Conservation (phyloP, 1,140 invertebrate species). For the Drosophila hydei region DNA sequence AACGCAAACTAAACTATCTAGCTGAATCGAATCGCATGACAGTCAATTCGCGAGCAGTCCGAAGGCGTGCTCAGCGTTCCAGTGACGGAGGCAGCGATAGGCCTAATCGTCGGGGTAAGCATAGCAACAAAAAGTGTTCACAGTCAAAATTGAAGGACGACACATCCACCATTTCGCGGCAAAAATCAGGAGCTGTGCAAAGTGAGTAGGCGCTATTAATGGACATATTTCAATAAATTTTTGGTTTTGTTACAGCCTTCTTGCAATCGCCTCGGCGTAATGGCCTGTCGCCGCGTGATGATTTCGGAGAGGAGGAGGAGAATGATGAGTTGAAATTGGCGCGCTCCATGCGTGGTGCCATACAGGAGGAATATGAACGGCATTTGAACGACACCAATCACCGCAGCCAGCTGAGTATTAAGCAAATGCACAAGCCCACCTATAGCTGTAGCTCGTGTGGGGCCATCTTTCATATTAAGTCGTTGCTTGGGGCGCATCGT, state of each 20-base stretch:
- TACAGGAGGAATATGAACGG: conserved; percentile 24
- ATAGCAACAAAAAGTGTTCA: neutral
- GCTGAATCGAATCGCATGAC: conserved; percentile 33
- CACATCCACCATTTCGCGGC: neutral
- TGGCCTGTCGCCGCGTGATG: conserved; percentile 51
- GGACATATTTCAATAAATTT: no score
- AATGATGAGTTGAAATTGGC: conserved; percentile 11
- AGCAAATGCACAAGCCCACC: conserved; percentile 22
- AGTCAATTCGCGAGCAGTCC: neutral
- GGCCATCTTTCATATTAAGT: conserved; percentile 59
- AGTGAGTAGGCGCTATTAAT: no score
- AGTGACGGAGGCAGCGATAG: conserved; percentile 10
- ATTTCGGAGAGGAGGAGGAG: conserved; percentile 38
- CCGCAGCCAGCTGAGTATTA: conserved; percentile 14
- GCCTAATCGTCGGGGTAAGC: conserved; percentile 18
- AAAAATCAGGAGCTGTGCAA: conserved; percentile 1
- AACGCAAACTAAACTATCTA: conserved; percentile 47
- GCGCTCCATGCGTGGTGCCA: conserved; percentile 10
- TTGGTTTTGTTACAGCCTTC: neutral
- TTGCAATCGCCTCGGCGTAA: conserved; percentile 61
- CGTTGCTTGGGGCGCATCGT: conserved; percentile 61
- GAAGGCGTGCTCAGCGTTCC: conserved; percentile 7
- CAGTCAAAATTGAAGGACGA: conserved; percentile 10
- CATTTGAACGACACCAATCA: neutral
- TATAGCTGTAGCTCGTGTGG: conserved; percentile 57